Evolutionary conservation across 2,113 vertebrate species (phyloP).

Genomic region (Antechinus flavipes): DNA sequence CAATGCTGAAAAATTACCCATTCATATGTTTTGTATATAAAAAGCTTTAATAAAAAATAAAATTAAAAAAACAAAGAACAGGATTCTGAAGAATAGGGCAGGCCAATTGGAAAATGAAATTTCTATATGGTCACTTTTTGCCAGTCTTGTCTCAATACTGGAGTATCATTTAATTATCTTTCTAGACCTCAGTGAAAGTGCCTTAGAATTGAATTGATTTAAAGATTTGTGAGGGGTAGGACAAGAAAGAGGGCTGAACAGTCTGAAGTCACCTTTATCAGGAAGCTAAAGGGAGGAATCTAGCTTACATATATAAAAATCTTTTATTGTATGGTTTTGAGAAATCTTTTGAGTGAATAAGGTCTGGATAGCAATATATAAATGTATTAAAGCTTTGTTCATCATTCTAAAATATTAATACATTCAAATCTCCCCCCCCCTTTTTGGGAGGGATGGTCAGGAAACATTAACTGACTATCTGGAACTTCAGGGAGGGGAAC

Average conservation of each 20-base stretch:
- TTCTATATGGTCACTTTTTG: neutral
- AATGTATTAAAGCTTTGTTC: conserved; percentile 42
- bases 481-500: neutral
- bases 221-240: neutral
- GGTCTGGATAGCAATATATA: conserved; percentile 6
- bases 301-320: neutral
- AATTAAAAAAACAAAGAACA: no score
- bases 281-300: neutral
- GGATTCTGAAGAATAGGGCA: neutral
- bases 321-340: conserved; percentile 11
- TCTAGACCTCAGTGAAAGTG: neutral
- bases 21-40: no score
- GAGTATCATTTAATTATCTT: neutral
- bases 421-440: neutral
- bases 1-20: no score
- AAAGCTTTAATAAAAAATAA: no score
- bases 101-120: neutral
- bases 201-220: neutral
- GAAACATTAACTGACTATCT: neutral
- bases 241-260: neutral
- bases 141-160: neutral
- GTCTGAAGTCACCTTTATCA: neutral
- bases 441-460: neutral
- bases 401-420: conserved; percentile 1
- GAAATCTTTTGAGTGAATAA: neutral